Base-by-base conservation (phyloP, 2,888 invertebrate species). In the Ornithoptera priamus region DNA sequence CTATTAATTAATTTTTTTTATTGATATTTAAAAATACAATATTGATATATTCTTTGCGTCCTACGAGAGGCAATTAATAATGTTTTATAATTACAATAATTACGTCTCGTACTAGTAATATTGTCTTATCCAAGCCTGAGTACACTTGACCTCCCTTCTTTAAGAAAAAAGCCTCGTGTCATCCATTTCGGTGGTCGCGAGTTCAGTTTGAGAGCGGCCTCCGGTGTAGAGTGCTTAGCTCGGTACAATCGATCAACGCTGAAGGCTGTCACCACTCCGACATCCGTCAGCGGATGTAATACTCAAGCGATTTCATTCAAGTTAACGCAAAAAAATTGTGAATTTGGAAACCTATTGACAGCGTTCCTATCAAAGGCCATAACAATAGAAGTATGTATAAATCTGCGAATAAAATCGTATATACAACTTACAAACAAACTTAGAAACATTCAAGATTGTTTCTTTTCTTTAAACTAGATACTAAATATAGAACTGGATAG, bases 201-300 rank as follows among this genome's bases (percentile, higher is more conserved):
- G 80, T 83, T 82, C 81, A 76, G 78, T 75, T 74, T 75, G 77
- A 83, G 83, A 75, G 80, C 81, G 80, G 73, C 82, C 86, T 82
- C 78, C 78, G 74, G 66, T 83, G 74, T 75, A 88, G 88, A 78
- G 84, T 81, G 78, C 85, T 86, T 68, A 59, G 63, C 78, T 75
- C 78, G 77, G 78, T 3, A 78, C 80, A 76, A 74, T 74, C 80
- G 80, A 82, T 83, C 84, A 85, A 85, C 85, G 87, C 78, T 79
- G 70, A 85, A 85, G 86, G 87, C 78, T 79, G 70, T 62, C 73
- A 66, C 63, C 77, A 70, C 67, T 65, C 81, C 81, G 82, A 87
- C 86, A 87, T 85, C 84, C 83, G 81, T 67, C 68, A 61, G 74
- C 77, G 77, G 80, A 69, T 62, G 62, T 65, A 62, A 57, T 22